These are phyloP conservation scores for Pogonophryne albipinna DNA, from an alignment of 2,797 vertebrate species.

Conservation along the genomic window DNA sequence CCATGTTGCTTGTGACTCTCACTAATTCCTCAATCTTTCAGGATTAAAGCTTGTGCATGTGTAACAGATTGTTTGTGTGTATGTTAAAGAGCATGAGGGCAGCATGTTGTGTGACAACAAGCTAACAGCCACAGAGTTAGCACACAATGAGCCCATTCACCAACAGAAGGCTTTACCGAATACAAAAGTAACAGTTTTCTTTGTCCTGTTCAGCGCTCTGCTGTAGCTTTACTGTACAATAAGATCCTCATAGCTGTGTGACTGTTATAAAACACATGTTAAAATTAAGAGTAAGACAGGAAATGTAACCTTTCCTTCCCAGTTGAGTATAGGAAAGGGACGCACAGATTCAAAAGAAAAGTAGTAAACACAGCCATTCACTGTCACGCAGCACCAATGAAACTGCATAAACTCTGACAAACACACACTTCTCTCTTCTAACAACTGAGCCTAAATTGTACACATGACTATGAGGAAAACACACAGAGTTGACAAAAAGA, in stretches of 20 bases:
- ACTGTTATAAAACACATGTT: slow-evolving; percentile 6
- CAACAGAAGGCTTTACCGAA: slow-evolving; percentile 47
- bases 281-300: slow-evolving; percentile 17
- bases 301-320: slow-evolving; percentile 36
- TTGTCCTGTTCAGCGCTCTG: slow-evolving; percentile 41
- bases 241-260: slow-evolving; percentile 19
- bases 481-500: slow-evolving; percentile 45
- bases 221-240: slow-evolving; percentile 22
- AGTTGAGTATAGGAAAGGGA: slow-evolving; percentile 24
- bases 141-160: slow-evolving; percentile 62
- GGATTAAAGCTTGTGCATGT: slow-evolving; percentile 49
- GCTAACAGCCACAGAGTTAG: slow-evolving; percentile 23
- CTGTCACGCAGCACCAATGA: slow-evolving; percentile 15
- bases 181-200: slow-evolving; percentile 48
- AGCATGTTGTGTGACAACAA: slow-evolving; percentile 38
- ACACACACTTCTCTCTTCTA: slow-evolving; percentile 14
- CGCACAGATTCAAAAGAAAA: background rate
- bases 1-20: slow-evolving; percentile 35
- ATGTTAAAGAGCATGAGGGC: slow-evolving; percentile 17
- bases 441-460: slow-evolving; percentile 28
- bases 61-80: slow-evolving; percentile 30
- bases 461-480: slow-evolving; percentile 31
- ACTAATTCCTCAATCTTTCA: slow-evolving; percentile 46
- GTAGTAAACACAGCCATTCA: slow-evolving; percentile 20
- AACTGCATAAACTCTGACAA: slow-evolving; percentile 42